phyloP scores from a whole-genome alignment of 2,888 invertebrate genomes.

The Pheosia tremula region DNA sequence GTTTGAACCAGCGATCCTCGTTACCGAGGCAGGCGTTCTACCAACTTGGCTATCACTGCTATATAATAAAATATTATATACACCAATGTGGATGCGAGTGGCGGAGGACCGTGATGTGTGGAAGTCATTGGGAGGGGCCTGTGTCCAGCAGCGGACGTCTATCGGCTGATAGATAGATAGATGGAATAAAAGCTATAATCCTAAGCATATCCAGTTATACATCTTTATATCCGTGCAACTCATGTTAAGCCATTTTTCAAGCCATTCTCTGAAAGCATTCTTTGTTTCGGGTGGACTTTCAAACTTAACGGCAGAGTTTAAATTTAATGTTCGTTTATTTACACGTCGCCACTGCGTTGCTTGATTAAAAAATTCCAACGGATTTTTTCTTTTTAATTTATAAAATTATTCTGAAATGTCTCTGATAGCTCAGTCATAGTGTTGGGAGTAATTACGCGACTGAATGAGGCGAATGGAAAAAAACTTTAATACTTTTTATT shows the following conservation, averaged over 20 bases:
- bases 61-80: too few relatives aligned
- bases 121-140: too few relatives aligned
- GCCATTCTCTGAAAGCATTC: conserved; percentile 50
- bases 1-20: too few relatives aligned
- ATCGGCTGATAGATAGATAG: too few relatives aligned
- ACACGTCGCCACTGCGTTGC: conserved; percentile 19
- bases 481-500: background rate
- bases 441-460: background rate
- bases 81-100: too few relatives aligned
- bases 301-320: conserved; percentile 38
- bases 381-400: background rate
- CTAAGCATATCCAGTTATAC: conserved; percentile 25
- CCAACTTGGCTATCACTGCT: too few relatives aligned
- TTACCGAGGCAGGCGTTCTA: too few relatives aligned
- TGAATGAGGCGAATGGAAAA: background rate
- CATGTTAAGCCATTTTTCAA: conserved; percentile 51
- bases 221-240: conserved; percentile 14
- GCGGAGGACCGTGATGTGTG: too few relatives aligned
- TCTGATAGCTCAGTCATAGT: background rate
- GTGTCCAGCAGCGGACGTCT: too few relatives aligned
- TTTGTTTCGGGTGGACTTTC: conserved; percentile 47
- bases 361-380: conserved; percentile 22
- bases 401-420: background rate
- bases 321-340: conserved; percentile 42
- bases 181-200: too few relatives aligned